phyloP scores from a whole-genome alignment of 2,888 invertebrate genomes.

The Eledona agricola region DNA sequence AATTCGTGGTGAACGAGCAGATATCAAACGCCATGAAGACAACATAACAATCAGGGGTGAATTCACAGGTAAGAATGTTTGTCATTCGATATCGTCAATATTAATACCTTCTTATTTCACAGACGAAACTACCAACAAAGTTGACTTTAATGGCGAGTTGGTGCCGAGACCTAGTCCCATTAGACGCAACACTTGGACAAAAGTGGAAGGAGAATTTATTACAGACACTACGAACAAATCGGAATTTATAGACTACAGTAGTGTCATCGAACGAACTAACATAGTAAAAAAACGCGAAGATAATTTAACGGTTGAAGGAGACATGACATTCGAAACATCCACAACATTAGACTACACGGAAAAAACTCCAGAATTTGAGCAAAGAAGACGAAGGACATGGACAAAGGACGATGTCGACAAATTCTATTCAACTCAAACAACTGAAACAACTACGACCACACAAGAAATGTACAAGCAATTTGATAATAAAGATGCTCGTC shows the following conservation, averaged over 20 bases:
- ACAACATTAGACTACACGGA: constrained; percentile 71
- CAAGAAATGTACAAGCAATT: constrained; percentile 73
- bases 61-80: constrained; percentile 67
- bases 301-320: constrained; percentile 74
- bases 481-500: constrained; percentile 67
- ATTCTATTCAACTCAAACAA: constrained; percentile 69
- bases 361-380: constrained; percentile 67
- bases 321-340: constrained; percentile 73
- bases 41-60: constrained; percentile 73
- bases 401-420: constrained; percentile 78
- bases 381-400: constrained; percentile 72
- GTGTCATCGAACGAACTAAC: constrained; percentile 68
- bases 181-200: constrained; percentile 80
- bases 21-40: constrained; percentile 71
- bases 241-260: constrained; percentile 73
- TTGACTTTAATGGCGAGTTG: constrained; percentile 75
- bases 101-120: constrained; percentile 49
- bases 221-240: constrained; percentile 74
- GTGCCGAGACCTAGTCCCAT: constrained; percentile 72
- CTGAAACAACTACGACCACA: constrained; percentile 70
- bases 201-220: constrained; percentile 77
- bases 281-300: constrained; percentile 69
- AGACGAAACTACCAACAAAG: constrained; percentile 76
- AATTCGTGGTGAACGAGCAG: constrained; percentile 71
- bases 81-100: background rate